Conservation (phyloP, 2,797 vertebrate species). For the Peromyscus eremicus region DNA sequence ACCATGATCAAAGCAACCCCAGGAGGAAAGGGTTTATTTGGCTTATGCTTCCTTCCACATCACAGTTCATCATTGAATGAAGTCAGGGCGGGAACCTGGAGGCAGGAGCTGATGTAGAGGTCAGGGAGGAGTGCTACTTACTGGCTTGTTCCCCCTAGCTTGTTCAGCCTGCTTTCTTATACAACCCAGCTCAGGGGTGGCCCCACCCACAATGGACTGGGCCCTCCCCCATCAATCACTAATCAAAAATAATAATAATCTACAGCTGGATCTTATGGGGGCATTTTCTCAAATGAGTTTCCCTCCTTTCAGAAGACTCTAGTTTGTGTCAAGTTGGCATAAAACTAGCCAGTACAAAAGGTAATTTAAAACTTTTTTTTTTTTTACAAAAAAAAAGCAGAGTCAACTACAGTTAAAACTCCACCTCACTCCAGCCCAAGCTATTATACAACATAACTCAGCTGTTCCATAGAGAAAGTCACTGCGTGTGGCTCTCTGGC, state of each 20-base stretch:
- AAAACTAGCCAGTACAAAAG: background rate
- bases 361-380: background rate
- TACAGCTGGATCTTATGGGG: background rate
- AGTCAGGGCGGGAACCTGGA: background rate
- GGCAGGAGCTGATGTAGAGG: background rate
- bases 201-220: background rate
- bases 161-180: background rate
- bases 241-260: background rate
- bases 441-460: background rate
- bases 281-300: background rate
- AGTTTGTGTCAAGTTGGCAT: background rate
- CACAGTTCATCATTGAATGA: background rate
- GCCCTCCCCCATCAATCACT: background rate
- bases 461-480: background rate
- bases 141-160: background rate
- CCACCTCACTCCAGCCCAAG: no score
- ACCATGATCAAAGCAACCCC: background rate
- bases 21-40: background rate
- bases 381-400: background rate
- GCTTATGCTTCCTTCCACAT: background rate
- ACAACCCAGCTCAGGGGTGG: background rate
- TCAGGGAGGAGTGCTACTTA: background rate
- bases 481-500: background rate
- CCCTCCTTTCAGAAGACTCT: background rate
- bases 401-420: background rate